Evolutionary conservation across 1,140 invertebrate genomes (phyloP), one percentile per base, ranked within the genome.

Genomic region (Pygmarrhopalites habei): DNA sequence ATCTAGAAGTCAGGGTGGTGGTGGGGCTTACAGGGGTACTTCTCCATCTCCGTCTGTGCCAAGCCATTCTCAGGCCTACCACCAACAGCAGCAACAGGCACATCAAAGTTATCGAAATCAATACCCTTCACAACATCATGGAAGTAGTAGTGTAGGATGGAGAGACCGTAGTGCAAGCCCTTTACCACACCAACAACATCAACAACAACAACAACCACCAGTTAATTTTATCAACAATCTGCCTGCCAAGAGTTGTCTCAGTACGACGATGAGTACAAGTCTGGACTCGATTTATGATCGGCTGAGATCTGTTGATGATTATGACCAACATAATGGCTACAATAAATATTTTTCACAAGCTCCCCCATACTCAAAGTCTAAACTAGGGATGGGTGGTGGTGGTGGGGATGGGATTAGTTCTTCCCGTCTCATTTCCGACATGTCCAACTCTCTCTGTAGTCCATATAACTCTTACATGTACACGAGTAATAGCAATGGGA

Each of bases 221-320:
- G 2, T 39, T 2, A 26, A 19, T n/a, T 43, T 41, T 29, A 46
- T 26, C n/a, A 44, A 26, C 5, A 19, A 46, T 52, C 17, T 58
- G 3, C 25, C 28, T 29, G 46, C 55, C 46, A 21, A 41, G 29
- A 32, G 21, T 41, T 57, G 29, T 21, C 23, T 41, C 19, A 57
- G 21, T 14, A 41, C 26, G 2, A 58, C 60, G 0, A 62, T 69
- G 43, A 67, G 65, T 3, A 65, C 68, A 1, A 67, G 65, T 58
- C 47, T 70, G 15, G 68, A 70, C 59, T 70, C 68, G 25, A 70
- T 70, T 58, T 70, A 70, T 51, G 68, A 70, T 14, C 41, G 63
- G 5, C 44, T 70, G 21, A 70, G 58, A 46, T 58, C 65, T 0
- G 62, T 52, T 15, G 49, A 52, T 14, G 49, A 52, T 15, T 52